Evolutionary conservation across 2,797 vertebrate genomes (phyloP), one percentile per base, ranked within the genome.

Genomic region (Manis javanica): DNA sequence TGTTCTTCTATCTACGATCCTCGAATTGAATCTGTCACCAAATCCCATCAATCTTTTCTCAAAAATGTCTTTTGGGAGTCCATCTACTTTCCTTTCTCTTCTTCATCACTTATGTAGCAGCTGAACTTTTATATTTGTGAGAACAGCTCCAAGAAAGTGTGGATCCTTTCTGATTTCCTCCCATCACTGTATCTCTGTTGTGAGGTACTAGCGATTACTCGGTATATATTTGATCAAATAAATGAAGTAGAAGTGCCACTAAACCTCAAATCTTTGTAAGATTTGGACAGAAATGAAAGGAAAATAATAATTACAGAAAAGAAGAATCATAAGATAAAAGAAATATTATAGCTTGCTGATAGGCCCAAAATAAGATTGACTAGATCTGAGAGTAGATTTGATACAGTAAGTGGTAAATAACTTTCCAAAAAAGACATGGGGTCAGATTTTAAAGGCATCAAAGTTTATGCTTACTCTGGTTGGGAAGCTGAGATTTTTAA

Each of bases 291-390:
- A 93, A 85, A 68, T 77, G 34, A 91, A 69, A 87, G 18, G 24
- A 87, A 90, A 95, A 78, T 64, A 95, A 87, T 77, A 61, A 95
- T 51, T 59, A 34, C 7, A 88, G n/a, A 19, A 90, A 89, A 75
- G 34, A 84, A 93, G 95, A 97, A 93, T 31, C 34, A 91, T 84
- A 87, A 94, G 39, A 21, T 12, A 92, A 90, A 74, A 84, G 23
- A 69, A 55, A 29, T 91, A 69, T 71, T 37, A 26, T 14, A 14
- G 23, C 26, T 69, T 77, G 49, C 39, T 77, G 14, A 92, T 9
- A 83, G 57, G 46, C 26, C 39, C n/a, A 74, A 92, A 88, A 29
- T 59, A 89, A 95, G 61, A 82, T 16, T 19, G 14, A 21, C n/a
- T 26, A 81, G 46, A 87, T 29, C 63, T 77, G 26, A 94, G 10